Conservation (phyloP, 2,888 invertebrate genomes). For the Calliopum simillimum region DNA sequence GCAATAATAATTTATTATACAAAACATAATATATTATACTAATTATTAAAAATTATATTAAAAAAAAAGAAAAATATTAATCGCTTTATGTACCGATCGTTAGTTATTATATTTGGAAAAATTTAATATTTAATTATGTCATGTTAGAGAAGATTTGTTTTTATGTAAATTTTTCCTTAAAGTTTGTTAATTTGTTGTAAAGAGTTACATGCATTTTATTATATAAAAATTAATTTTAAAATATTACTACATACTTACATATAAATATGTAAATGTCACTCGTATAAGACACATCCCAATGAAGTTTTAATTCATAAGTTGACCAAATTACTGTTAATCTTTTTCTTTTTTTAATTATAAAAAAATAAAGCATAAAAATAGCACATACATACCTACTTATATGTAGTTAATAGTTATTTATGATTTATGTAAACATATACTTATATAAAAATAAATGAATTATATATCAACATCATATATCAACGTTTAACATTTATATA, state of each 20-base stretch:
- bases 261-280: neutral
- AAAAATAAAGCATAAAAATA: neutral
- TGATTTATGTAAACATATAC: neutral
- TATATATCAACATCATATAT: constrained; percentile 5
- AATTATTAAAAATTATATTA: constrained; percentile 6
- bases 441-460: neutral
- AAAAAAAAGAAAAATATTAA: constrained; percentile 10
- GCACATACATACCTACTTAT: no score
- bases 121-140: constrained; percentile 3
- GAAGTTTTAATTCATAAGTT: neutral
- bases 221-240: neutral
- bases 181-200: constrained; percentile 30
- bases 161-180: constrained; percentile 18
- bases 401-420: constrained; percentile 11
- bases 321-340: no score
- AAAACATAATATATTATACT: constrained; percentile 14
- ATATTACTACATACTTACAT: constrained; percentile 9
- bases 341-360: no score
- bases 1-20: constrained; percentile 29
- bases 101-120: neutral
- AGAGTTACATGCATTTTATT: constrained; percentile 5
- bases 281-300: constrained; percentile 14
- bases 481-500: constrained; percentile 28
- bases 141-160: constrained; percentile 16
- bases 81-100: constrained; percentile 19